Conservation (phyloP, 2,888 invertebrate species). For the Agrochola circellaris region DNA sequence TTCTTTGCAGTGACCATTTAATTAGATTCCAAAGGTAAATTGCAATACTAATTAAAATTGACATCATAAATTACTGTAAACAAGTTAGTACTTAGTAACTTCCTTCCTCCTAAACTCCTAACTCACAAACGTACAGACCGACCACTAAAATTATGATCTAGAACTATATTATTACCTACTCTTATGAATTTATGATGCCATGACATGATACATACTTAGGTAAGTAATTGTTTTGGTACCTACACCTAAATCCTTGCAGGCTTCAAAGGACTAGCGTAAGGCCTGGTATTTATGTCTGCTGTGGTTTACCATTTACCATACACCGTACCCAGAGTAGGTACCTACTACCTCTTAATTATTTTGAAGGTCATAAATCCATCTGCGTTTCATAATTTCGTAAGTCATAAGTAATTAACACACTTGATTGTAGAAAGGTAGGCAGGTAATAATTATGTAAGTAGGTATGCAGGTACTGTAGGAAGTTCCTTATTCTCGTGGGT, state of each 20-base stretch:
- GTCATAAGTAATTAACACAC: neutral
- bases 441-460: no score
- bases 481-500: neutral
- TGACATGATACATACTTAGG: neutral
- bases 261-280: neutral
- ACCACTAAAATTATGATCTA: neutral
- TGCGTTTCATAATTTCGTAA: neutral
- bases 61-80: constrained; percentile 2
- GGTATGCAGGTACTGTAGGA: neutral
- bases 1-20: neutral
- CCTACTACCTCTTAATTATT: neutral
- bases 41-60: constrained; percentile 7
- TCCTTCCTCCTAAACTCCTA: constrained; percentile 28
- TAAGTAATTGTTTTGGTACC: neutral
- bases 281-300: neutral
- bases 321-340: no score
- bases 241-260: neutral
- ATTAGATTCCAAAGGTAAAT: neutral
- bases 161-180: no score
- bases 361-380: neutral
- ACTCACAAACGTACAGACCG: neutral
- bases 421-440: neutral
- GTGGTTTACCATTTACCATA: neutral
- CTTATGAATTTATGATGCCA: neutral
- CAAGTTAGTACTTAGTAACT: constrained; percentile 8